Evolutionary conservation across 2,113 vertebrate species (phyloP).

Genomic region (Pelecanus crispus): DNA sequence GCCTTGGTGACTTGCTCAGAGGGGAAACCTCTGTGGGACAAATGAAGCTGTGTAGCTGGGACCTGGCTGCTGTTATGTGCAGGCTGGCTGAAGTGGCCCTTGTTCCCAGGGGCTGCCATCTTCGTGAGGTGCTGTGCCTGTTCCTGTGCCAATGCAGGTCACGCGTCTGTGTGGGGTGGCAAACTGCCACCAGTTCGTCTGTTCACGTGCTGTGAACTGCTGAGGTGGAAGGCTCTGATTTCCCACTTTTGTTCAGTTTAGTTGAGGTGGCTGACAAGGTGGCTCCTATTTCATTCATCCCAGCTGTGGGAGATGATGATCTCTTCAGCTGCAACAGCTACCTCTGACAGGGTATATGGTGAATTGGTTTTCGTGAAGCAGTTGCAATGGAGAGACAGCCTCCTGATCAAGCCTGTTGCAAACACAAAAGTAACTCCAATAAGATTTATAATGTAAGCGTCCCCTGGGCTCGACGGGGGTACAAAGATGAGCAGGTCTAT

Average conservation of each 20-base stretch:
- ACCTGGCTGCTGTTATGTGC: background rate
- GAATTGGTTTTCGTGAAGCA: background rate
- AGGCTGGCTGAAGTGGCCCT: background rate
- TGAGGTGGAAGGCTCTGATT: background rate
- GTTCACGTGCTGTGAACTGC: background rate
- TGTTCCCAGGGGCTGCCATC: background rate
- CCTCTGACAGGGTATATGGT: background rate
- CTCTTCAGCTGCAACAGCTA: background rate
- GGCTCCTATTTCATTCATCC: background rate
- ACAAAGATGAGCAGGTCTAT: background rate
- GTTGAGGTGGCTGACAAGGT: background rate
- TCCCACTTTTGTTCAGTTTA: background rate
- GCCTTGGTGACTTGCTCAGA: background rate
- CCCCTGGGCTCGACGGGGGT: background rate
- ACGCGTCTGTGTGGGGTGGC: rapidly evolving
- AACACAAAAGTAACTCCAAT: background rate
- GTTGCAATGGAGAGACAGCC: background rate
- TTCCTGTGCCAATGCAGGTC: background rate
- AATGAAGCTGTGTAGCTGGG: background rate
- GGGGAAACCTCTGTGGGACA: background rate
- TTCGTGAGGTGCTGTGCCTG: background rate
- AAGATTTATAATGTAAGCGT: background rate
- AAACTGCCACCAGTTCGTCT: background rate
- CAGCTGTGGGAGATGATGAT: background rate
- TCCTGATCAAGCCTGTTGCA: background rate